Evolutionary conservation across 2,797 vertebrate species (phyloP).

Genomic region (Scomberomorus guttatus): DNA sequence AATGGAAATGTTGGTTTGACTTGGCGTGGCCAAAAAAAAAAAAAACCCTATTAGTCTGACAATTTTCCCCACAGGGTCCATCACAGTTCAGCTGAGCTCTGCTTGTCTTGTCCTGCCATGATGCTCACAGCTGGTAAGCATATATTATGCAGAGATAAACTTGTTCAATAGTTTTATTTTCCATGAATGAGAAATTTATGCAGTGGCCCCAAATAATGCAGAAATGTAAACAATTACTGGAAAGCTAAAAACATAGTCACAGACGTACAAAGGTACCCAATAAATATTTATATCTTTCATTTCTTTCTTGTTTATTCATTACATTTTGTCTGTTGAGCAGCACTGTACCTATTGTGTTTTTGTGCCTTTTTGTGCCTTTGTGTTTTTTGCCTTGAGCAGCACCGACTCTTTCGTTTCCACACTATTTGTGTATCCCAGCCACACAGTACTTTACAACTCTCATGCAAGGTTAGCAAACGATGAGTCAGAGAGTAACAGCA

Average conservation of each 20-base stretch:
- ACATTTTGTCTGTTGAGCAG: not conserved
- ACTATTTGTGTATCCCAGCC: not conserved
- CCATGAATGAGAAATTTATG: not conserved
- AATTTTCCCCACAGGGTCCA: slow-evolving; percentile 21
- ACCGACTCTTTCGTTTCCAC: not conserved
- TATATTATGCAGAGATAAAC: not conserved
- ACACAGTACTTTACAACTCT: not conserved
- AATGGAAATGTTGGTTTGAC: too few species aligned
- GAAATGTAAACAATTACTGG: not conserved
- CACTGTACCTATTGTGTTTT: not conserved
- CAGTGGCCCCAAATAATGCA: slow-evolving; percentile 5
- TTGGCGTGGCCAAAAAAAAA: too few species aligned
- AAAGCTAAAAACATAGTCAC: not conserved
- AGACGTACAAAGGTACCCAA: not conserved
- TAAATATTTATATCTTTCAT: not conserved
- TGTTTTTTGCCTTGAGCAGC: not conserved
- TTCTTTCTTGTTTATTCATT: not conserved
- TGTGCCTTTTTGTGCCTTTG: not conserved
- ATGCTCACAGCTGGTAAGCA: slow-evolving; percentile 10
- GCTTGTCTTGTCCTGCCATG: slow-evolving; percentile 4
- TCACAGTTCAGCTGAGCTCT: slow-evolving; percentile 31
- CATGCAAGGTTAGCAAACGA: slow-evolving; percentile 8
- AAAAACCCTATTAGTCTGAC: not conserved
- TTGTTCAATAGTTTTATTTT: not conserved
- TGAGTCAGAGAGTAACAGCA: not conserved